Conservation (phyloP, 2,888 invertebrate genomes). For the Archips crataeganus region DNA sequence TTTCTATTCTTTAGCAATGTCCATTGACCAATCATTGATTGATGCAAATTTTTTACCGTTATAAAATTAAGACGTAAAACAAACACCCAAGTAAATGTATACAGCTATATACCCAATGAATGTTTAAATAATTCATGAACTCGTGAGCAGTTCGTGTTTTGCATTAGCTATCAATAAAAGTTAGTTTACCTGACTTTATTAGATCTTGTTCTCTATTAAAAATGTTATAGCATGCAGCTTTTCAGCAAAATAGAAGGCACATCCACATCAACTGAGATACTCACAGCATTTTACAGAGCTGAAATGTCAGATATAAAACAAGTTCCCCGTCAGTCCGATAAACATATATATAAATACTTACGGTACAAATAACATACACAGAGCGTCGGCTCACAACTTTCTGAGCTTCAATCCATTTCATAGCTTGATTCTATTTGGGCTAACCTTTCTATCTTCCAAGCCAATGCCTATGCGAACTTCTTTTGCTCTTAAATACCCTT, state of each 20-base stretch:
- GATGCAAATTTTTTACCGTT: too few relatives aligned
- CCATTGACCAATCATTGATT: too few relatives aligned
- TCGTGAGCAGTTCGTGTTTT: too few relatives aligned
- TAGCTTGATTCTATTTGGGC: conserved; percentile 9
- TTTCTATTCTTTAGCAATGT: too few relatives aligned
- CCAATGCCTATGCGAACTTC: neutral
- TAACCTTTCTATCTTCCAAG: conserved; percentile 4
- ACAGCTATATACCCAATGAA: too few relatives aligned
- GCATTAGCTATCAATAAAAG: too few relatives aligned
- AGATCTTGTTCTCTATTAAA: too few relatives aligned
- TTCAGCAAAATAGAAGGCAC: neutral
- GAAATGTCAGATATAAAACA: neutral
- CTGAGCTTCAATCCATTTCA: conserved; percentile 15
- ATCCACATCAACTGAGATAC: neutral
- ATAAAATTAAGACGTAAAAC: too few relatives aligned
- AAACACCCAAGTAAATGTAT: too few relatives aligned
- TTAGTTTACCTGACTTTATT: too few relatives aligned
- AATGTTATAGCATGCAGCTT: neutral
- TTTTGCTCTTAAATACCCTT: neutral
- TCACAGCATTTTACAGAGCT: neutral
- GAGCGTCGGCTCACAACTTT: neutral
- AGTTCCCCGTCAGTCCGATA: neutral
- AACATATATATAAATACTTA: neutral
- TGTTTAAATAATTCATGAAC: too few relatives aligned
- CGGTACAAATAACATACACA: neutral